phyloP scores from a whole-genome alignment of 1,140 invertebrate genomes.

The Drosophila parabipectinata region DNA sequence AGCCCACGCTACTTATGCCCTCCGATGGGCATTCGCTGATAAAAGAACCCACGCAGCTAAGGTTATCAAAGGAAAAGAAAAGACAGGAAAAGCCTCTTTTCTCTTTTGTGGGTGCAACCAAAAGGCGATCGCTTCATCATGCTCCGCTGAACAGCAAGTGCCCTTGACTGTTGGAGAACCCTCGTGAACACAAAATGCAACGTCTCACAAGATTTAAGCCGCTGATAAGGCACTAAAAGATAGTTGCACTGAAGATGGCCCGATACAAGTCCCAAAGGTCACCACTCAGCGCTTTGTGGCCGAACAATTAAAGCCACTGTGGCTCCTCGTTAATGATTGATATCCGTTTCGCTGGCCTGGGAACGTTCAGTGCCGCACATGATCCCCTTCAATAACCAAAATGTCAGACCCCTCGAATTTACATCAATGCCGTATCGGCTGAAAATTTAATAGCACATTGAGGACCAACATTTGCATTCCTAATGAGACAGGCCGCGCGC shows the following conservation, averaged over 20 bases:
- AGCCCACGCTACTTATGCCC: conserved; percentile 21
- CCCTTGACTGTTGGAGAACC: conserved; percentile 26
- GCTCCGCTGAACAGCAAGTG: conserved; percentile 35
- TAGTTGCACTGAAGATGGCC: conserved; percentile 20
- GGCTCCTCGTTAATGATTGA: conserved; percentile 57
- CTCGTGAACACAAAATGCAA: conserved; percentile 22
- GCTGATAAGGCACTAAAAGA: conserved; percentile 32
- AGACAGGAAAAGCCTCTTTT: conserved; percentile 38
- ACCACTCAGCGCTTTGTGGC: conserved; percentile 33
- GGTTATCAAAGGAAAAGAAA: conserved; percentile 22
- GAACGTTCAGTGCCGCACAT: conserved; percentile 38
- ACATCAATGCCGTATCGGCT: conserved; percentile 49
- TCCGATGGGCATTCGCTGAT: conserved; percentile 51
- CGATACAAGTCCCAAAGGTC: conserved; percentile 38
- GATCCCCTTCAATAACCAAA: conserved; percentile 38
- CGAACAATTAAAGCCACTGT: conserved; percentile 32
- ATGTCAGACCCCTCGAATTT: conserved; percentile 52
- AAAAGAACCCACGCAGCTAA: conserved; percentile 35
- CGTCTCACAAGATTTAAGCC: conserved; percentile 30
- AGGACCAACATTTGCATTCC: conserved; percentile 66
- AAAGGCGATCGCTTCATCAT: conserved; percentile 41
- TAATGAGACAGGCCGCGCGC: conserved; percentile 42
- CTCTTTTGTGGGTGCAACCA: conserved; percentile 30
- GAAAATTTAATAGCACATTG: conserved; percentile 65
- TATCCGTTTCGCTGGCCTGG: conserved; percentile 41